A percentile compares a stretch with the other conserved stretches of the same genome.
These are phyloP conservation scores for Heteromyza rotundicornis DNA, from an alignment of 2,888 invertebrate species.

Conservation along the genomic window DNA sequence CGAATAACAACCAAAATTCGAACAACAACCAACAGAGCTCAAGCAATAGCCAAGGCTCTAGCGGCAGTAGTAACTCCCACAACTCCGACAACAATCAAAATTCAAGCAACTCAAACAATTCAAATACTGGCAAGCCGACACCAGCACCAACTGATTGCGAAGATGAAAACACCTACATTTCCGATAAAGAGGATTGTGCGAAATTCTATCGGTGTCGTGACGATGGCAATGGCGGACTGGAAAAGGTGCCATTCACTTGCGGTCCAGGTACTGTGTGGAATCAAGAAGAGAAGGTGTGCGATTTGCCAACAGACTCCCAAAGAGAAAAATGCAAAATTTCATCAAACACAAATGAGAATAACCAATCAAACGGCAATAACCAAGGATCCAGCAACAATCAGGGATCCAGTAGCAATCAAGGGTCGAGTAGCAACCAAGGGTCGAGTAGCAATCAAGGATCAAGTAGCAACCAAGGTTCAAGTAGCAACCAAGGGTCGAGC, in stretches of 20 bases:
- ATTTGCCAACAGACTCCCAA: constrained; percentile 53
- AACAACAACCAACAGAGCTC: constrained; percentile 26
- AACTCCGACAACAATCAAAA: constrained; percentile 29
- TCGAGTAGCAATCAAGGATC: constrained; percentile 31
- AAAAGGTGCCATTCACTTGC: constrained; percentile 65
- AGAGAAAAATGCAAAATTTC: constrained; percentile 43
- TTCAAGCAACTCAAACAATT: constrained; percentile 19
- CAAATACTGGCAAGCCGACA: constrained; percentile 15
- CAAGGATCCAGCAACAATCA: constrained; percentile 27
- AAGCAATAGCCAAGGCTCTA: constrained; percentile 11
- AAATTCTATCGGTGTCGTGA: constrained; percentile 68
- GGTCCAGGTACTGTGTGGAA: constrained; percentile 69
- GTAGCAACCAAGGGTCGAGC: constrained; percentile 24
- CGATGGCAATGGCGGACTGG: constrained; percentile 61
- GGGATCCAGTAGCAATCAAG: constrained; percentile 24
- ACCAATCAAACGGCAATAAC: constrained; percentile 22
- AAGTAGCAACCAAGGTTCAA: constrained; percentile 30
- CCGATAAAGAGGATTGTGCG: constrained; percentile 64
- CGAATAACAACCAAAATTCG: constrained; percentile 9
- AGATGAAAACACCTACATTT: constrained; percentile 60
- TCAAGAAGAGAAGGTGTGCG: constrained; percentile 66
- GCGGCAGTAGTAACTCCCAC: constrained; percentile 11
- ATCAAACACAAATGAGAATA: constrained; percentile 26
- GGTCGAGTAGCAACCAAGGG: constrained; percentile 20
- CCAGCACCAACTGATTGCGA: constrained; percentile 46